Evolutionary conservation across 2,113 vertebrate species (phyloP), one percentile per base, ranked within the genome.

Genomic region (Odontophorus gujanensis): DNA sequence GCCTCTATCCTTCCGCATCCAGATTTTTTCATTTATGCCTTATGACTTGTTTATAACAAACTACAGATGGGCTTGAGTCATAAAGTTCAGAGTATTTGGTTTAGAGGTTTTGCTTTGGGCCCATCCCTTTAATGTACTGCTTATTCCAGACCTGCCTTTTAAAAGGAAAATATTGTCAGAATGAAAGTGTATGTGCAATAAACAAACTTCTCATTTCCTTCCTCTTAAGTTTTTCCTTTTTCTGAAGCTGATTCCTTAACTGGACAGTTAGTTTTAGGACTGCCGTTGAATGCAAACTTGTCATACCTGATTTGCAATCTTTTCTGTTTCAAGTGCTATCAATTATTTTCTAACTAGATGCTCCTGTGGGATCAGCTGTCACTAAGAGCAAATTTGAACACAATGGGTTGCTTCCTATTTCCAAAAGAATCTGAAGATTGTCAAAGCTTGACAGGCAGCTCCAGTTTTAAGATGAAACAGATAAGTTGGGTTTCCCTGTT

Each of bases 361-460:
- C 91, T 95, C 95, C 90, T 51, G 81, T 93, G 91, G 93, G 96
- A 96, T 96, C 92, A 93, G 91, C 95, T 96, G 94, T 96, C 96
- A 95, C 91, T 93, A 94, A 93, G 92, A 96, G 95, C 83, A 81
- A 89, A 90, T 95, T 94, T 81, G 90, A 97, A 85, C 93, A 95
- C 96, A 96, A 97, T 96, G 72, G 93, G 92, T 89, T 95, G 91
- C 95, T 98, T 97, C 97, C 97, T 96, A 90, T 96, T 97, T 95
- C 92, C 85, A 95, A 87, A 97, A 94, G 96, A 89, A 92, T 94
- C 84, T 86, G 93, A 96, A 66, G 93, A 92, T 93, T 92, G 95
- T 96, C 62, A 92, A 78, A 81, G 90, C 53, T 92, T 94, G 97
- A 95, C 90, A 74, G 96, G 82, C 90, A 91, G 79, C 90, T 93